Evolutionary conservation across 2,888 invertebrate species (phyloP).

Genomic region (Esperia sulphurella): DNA sequence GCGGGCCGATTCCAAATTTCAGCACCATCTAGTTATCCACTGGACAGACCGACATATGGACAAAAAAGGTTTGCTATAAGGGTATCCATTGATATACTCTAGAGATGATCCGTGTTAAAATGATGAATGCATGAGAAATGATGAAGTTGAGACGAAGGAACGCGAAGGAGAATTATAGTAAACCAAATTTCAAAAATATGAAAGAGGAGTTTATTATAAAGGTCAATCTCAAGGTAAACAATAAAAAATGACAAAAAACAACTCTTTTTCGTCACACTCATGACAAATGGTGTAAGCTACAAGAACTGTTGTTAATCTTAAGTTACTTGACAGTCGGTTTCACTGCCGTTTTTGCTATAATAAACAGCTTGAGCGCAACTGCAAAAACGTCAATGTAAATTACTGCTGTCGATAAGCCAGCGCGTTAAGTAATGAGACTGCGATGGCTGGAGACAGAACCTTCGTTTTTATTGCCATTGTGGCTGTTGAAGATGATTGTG

Average conservation of each 20-base stretch:
- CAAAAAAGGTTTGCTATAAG: too few species aligned
- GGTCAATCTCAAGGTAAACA: not conserved
- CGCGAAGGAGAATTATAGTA: too few species aligned
- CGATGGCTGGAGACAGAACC: not conserved
- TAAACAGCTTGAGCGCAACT: slow-evolving; percentile 35
- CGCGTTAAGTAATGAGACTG: not conserved
- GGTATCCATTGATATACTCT: too few species aligned
- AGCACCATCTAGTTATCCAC: too few species aligned
- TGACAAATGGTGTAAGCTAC: slow-evolving; percentile 5
- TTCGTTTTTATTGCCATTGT: not conserved
- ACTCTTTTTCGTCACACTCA: not conserved
- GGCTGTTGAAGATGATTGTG: not conserved
- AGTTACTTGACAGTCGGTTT: slow-evolving; percentile 21
- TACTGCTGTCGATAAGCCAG: slow-evolving; percentile 12
- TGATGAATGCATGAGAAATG: too few species aligned
- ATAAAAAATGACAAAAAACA: not conserved
- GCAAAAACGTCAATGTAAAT: slow-evolving; percentile 35
- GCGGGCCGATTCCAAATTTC: too few species aligned
- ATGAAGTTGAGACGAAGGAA: too few species aligned
- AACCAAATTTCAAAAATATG: too few species aligned
- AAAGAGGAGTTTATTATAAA: too few species aligned
- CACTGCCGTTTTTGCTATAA: slow-evolving; percentile 38
- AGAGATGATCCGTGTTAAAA: too few species aligned
- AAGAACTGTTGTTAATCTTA: slow-evolving; percentile 1
- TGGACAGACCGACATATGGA: too few species aligned